phyloP scores from a whole-genome alignment of 2,888 invertebrate species.

The Pseudococcus longispinus region DNA sequence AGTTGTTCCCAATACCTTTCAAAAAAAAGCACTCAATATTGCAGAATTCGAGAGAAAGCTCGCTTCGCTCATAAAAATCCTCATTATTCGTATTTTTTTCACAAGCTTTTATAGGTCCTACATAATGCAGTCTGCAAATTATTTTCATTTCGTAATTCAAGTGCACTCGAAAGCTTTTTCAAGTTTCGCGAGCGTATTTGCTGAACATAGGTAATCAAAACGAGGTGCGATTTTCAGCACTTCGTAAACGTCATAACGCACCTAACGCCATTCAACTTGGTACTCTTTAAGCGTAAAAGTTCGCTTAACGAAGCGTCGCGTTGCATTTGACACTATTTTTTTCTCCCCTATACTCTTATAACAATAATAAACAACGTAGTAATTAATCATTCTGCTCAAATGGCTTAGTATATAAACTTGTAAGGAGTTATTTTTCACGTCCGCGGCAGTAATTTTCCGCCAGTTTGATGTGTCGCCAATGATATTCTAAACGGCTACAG shows the following conservation, averaged over 20 bases:
- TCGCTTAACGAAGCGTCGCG: background rate
- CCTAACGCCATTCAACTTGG: background rate
- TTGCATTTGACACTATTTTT: slow-evolving; percentile 6
- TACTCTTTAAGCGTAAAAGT: background rate
- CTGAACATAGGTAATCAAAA: background rate
- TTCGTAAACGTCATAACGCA: background rate
- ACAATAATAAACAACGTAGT: slow-evolving; percentile 13
- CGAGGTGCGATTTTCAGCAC: background rate
- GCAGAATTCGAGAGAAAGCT: no score
- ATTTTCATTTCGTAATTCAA: no score
- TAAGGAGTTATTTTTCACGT: slow-evolving; percentile 28
- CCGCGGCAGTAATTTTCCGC: slow-evolving; percentile 11
- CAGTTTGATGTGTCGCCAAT: slow-evolving; percentile 18
- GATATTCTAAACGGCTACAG: slow-evolving; percentile 16
- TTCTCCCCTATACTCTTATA: background rate
- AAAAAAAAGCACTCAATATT: no score
- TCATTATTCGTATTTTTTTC: no score
- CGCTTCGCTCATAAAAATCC: no score
- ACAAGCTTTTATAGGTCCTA: no score
- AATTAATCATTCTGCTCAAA: slow-evolving; percentile 14
- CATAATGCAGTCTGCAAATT: no score
- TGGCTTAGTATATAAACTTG: background rate
- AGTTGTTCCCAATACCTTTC: no score
- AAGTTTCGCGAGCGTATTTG: no score
- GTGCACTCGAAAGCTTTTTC: no score